A percentile compares a stretch with the other conserved stretches of the same genome.
Conservation (phyloP, 2,113 vertebrate genomes). For the Polypterus bichir region DNA sequence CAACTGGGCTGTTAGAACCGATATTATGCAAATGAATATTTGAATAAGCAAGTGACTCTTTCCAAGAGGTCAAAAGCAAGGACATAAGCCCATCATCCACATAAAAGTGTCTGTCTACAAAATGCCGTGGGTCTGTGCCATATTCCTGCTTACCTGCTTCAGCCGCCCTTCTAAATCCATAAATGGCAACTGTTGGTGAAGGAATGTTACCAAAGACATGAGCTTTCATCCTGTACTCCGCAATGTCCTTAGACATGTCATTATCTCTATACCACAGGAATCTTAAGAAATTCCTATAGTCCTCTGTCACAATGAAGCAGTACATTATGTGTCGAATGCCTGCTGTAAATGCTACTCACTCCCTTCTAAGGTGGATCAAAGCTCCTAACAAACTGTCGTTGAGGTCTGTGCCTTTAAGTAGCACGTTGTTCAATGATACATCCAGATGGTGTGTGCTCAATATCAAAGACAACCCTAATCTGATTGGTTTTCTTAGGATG, state of each 20-base stretch:
- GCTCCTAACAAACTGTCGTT: slow-evolving; percentile 5
- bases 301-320: background rate
- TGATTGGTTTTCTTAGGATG: background rate
- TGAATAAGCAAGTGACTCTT: too few species aligned
- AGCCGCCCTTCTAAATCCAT: background rate
- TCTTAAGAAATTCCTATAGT: background rate
- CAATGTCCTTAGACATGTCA: background rate
- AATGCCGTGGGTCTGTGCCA: background rate
- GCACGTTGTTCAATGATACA: slow-evolving; percentile 9
- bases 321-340: background rate
- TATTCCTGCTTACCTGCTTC: background rate
- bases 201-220: background rate
- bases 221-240: slow-evolving; percentile 1
- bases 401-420: slow-evolving; percentile 12
- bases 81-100: background rate
- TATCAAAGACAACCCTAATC: slow-evolving; percentile 10
- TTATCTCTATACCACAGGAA: slow-evolving; percentile 6
- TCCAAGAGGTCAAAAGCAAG: background rate
- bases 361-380: slow-evolving; percentile 1
- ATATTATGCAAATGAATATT: too few species aligned
- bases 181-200: background rate
- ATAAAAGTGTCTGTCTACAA: background rate
- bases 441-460: slow-evolving; percentile 9
- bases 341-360: background rate
- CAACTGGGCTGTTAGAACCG: too few species aligned